These are phyloP conservation scores for Microtus pennsylvanicus DNA, from an alignment of 2,113 vertebrate species.

Conservation along the genomic window DNA sequence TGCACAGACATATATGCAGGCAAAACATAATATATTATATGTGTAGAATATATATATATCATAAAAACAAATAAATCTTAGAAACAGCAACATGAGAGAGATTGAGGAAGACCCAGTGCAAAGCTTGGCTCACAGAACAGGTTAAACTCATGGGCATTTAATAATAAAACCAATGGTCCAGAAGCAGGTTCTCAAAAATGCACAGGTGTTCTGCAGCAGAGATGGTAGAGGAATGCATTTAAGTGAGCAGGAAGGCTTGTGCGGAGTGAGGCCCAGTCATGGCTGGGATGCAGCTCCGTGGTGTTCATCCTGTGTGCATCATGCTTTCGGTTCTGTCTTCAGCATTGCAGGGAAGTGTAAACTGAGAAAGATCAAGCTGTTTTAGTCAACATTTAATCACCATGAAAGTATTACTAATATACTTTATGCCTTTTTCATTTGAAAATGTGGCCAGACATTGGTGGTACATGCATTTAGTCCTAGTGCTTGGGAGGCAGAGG, in stretches of 20 bases:
- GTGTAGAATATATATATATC: too few relatives aligned
- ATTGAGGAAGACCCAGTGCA: neutral
- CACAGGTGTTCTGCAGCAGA: neutral
- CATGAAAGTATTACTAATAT: neutral
- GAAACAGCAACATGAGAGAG: neutral
- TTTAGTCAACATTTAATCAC: constrained; percentile 41
- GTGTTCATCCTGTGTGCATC: neutral
- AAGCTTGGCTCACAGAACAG: neutral
- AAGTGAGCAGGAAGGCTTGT: constrained; percentile 17
- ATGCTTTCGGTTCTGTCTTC: neutral
- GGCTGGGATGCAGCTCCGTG: neutral
- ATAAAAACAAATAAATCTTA: neutral
- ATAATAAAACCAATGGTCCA: neutral
- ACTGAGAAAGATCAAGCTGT: neutral
- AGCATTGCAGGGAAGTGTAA: neutral
- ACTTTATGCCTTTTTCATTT: constrained; percentile 2
- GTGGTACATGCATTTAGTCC: too few relatives aligned
- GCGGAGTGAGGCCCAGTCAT: neutral
- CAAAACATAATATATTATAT: too few relatives aligned
- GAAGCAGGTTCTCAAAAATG: neutral
- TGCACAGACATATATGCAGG: neutral
- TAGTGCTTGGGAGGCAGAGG: too few relatives aligned
- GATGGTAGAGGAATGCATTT: neutral
- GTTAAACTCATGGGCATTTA: neutral
- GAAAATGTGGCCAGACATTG: neutral